Base-by-base conservation (phyloP, 2,797 vertebrate species). In the Coregonus sp. region DNA sequence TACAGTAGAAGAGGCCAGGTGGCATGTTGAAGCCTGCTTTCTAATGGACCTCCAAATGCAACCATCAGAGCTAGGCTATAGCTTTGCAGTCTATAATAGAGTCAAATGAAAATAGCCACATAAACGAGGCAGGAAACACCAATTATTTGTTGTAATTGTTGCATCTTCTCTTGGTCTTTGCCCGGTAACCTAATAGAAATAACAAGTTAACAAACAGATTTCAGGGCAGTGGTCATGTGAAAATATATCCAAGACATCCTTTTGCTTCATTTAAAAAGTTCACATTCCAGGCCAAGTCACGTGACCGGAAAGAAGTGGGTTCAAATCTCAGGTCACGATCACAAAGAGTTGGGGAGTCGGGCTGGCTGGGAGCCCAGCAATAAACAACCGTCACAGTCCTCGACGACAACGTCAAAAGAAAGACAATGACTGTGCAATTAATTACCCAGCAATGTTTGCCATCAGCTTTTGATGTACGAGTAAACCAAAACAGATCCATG, bases 281-380 rank as follows among this genome's bases (percentile, higher is more conserved):
- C 40, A 72, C 66, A 86, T 90, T 78, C 77, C 63, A 73, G 75
- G 79, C 40, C 78, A 82, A 87, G 89, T 86, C 88, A 90, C 56
- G 63, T 20, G 47, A 63, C 56, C 73, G 78, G 20, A 77, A 85
- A 84, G 86, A 91, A 88, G 84, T 78, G 80, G 76, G 89, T 89
- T 92, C 89, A 89, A 1, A 75, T 70, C 51, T 50, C 40, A 65
- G 89, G 88, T 67, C 83, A 86, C 18, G 3, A 70, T 83, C 76
- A 82, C 87, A 1, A 75, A 52, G 81, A 84, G 85, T 56, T 35
- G 15, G 7, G 54, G 18, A 56, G 6, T n/a, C 2, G 56, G 54
- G 35, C 72, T 20, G 54, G 56, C 72, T 20, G 33, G 20, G 54
- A 25, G 9, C 7, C 54, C 11, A 25, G 33, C 71, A 25, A 33